phyloP scores from a whole-genome alignment of 1,140 invertebrate genomes.

The Melipona quadrifasciata region DNA sequence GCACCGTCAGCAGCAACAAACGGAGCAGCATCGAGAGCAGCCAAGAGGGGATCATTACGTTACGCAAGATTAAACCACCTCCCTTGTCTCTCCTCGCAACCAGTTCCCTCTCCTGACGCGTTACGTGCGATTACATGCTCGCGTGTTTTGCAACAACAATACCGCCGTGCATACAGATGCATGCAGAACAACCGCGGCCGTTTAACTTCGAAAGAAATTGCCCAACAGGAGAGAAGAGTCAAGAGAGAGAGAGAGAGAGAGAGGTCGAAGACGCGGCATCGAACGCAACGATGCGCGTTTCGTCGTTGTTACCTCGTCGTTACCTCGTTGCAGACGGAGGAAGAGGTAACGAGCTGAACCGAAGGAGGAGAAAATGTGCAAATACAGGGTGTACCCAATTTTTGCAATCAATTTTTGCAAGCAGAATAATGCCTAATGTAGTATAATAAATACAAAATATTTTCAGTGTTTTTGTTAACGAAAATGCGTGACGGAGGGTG shows the following conservation, averaged over 20 bases:
- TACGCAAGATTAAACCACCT: conserved; percentile 66
- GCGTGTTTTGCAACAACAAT: conserved; percentile 74
- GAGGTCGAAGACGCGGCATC: conserved; percentile 69
- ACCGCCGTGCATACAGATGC: conserved; percentile 62
- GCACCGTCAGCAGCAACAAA: conserved; percentile 3
- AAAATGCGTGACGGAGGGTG: too few relatives aligned
- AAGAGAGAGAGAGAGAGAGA: too few relatives aligned
- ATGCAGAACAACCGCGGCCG: conserved; percentile 53
- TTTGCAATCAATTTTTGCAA: neutral
- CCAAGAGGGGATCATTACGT: conserved; percentile 52
- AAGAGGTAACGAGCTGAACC: conserved; percentile 6
- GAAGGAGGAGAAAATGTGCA: conserved; percentile 10
- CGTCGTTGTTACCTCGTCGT: conserved; percentile 3
- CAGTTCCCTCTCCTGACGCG: conserved; percentile 9
- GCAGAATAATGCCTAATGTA: too few relatives aligned
- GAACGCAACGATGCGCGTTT: conserved; percentile 26
- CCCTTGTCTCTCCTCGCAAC: conserved; percentile 13
- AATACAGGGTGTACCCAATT: neutral
- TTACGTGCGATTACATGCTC: conserved; percentile 64
- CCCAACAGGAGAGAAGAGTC: conserved; percentile 57
- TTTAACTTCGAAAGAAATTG: conserved; percentile 58
- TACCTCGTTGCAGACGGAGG: neutral
- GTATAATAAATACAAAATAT: too few relatives aligned
- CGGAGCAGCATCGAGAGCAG: conserved; percentile 3
- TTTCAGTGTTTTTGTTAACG: too few relatives aligned